Percentiles rank a stretch among this genome's conserved stretches.
Evolutionary conservation across 2,113 vertebrate species (phyloP).

Genomic region (Coptodon bakossiorum): DNA sequence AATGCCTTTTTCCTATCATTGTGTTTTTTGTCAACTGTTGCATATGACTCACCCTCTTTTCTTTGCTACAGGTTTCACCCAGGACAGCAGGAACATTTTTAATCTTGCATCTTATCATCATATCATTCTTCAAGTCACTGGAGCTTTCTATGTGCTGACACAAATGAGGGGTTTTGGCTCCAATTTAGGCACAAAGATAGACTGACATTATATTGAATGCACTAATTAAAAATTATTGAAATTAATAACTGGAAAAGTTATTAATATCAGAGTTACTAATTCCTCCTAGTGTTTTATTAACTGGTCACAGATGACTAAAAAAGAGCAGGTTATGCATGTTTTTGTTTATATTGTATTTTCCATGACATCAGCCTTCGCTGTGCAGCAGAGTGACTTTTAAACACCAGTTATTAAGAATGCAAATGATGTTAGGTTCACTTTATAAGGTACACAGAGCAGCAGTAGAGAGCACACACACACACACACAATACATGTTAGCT

Average conservation of each 20-base stretch:
- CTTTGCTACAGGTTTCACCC: neutral
- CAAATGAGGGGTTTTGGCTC: neutral
- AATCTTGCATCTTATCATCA: neutral
- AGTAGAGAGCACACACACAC: neutral
- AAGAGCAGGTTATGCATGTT: neutral
- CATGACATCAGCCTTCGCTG: neutral
- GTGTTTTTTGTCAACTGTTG: neutral
- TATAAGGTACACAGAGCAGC: neutral
- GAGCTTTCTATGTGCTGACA: neutral
- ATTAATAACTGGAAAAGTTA: neutral
- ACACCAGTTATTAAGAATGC: slow-evolving; percentile 45
- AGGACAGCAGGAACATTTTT: slow-evolving; percentile 5
- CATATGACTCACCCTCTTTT: neutral
- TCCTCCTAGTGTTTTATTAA: neutral
- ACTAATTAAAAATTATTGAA: neutral
- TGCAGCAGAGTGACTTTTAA: slow-evolving; percentile 26
- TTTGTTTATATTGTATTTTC: slow-evolving; percentile 12
- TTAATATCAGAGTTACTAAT: neutral
- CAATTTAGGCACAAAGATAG: neutral
- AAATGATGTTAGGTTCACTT: slow-evolving; percentile 39
- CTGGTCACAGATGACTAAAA: neutral
- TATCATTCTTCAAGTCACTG: neutral
- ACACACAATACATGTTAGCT: neutral
- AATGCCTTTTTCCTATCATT: slow-evolving; percentile 3
- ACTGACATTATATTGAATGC: neutral